Conservation (phyloP, 2,113 vertebrate genomes). For the Chiloscyllium plagiosum region DNA sequence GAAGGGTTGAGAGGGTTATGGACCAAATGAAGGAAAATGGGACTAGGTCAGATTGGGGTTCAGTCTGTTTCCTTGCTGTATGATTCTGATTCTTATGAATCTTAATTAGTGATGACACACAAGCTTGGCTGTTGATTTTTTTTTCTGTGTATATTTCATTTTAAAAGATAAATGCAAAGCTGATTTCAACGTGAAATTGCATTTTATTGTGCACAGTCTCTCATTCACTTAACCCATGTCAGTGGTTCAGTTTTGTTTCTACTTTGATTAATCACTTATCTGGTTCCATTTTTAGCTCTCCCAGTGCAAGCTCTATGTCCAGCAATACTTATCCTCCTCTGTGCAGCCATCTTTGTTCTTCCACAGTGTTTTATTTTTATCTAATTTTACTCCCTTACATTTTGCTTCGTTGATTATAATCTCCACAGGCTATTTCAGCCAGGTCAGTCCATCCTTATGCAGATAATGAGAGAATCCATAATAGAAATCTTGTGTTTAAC, state of each 20-base stretch:
- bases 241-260: neutral
- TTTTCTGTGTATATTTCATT: neutral
- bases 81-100: too few species aligned
- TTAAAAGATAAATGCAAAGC: neutral
- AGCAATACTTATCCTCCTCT: neutral
- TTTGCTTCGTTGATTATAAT: neutral
- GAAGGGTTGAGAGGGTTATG: too few species aligned
- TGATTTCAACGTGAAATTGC: neutral
- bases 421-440: neutral
- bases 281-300: neutral
- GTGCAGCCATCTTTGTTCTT: neutral
- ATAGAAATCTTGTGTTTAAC: neutral
- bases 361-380: neutral
- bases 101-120: neutral
- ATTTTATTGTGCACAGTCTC: neutral
- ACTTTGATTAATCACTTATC: neutral
- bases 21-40: too few species aligned
- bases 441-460: neutral
- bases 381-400: neutral
- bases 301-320: neutral
- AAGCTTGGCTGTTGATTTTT: neutral
- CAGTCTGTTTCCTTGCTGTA: too few species aligned
- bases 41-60: too few species aligned
- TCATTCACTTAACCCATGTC: neutral
- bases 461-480: neutral